Conservation (phyloP, 2,888 invertebrate genomes). For the Exocentrus adspersus region DNA sequence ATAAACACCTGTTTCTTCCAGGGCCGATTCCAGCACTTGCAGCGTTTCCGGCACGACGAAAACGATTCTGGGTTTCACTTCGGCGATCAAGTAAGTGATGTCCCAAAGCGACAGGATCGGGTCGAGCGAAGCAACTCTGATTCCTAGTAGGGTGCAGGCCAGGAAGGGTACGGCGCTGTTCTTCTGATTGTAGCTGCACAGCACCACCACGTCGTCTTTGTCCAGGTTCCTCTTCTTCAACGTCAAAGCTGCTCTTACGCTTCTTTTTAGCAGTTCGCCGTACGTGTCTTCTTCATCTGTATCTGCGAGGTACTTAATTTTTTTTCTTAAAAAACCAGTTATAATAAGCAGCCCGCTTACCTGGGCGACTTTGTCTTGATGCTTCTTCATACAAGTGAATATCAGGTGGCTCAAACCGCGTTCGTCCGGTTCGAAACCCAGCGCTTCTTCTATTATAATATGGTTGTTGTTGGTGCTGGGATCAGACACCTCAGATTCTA, state of each 20-base stretch:
- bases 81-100: conserved; percentile 47
- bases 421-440: conserved; percentile 46
- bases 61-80: conserved; percentile 53
- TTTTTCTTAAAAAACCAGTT: no score
- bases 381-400: conserved; percentile 50
- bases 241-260: conserved; percentile 63
- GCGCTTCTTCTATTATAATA: conserved; percentile 41
- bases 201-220: conserved; percentile 62
- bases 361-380: conserved; percentile 52
- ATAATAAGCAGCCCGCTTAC: no score
- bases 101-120: conserved; percentile 49
- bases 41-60: conserved; percentile 51
- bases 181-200: conserved; percentile 64
- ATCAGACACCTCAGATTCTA: conserved; percentile 5
- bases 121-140: conserved; percentile 53
- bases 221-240: conserved; percentile 60
- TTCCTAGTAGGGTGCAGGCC: conserved; percentile 64
- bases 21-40: conserved; percentile 47
- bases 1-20: conserved; percentile 42
- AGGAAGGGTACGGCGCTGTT: conserved; percentile 64
- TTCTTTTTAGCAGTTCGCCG: conserved; percentile 59
- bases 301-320: conserved; percentile 49
- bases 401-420: conserved; percentile 52
- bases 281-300: conserved; percentile 64
- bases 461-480: conserved; percentile 29